phyloP scores from a whole-genome alignment of 2,113 vertebrate genomes.

The Urocynchramus pylzowi region DNA sequence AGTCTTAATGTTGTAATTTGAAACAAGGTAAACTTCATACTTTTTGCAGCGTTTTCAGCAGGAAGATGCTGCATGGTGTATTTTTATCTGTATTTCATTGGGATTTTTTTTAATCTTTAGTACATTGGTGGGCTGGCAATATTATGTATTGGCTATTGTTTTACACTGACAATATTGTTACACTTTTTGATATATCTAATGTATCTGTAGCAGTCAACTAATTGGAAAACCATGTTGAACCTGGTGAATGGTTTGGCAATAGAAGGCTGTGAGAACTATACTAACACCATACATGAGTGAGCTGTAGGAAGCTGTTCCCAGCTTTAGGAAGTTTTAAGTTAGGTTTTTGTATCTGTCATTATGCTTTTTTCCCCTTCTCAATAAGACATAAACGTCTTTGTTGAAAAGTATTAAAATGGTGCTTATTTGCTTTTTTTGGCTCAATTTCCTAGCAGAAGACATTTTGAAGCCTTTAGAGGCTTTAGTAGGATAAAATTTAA shows the following conservation, averaged over 20 bases:
- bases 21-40: not conserved
- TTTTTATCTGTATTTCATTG: not conserved
- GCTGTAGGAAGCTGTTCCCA: not conserved
- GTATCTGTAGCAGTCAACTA: not conserved
- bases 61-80: not conserved
- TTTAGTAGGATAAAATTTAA: not conserved
- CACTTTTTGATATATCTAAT: not conserved
- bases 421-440: not conserved
- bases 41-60: not conserved
- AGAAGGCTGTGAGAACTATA: not conserved
- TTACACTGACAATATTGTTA: not conserved
- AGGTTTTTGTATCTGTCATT: not conserved
- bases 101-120: not conserved
- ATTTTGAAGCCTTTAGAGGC: not conserved
- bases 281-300: not conserved
- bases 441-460: not conserved
- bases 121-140: accelerated
- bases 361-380: not conserved
- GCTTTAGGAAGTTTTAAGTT: not conserved
- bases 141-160: not conserved
- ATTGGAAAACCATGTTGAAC: not conserved
- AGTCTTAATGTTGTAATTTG: not conserved
- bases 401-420: not conserved
- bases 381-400: not conserved
- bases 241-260: not conserved